phyloP scores from a whole-genome alignment of 2,113 vertebrate genomes.

The Raja brachyura region DNA sequence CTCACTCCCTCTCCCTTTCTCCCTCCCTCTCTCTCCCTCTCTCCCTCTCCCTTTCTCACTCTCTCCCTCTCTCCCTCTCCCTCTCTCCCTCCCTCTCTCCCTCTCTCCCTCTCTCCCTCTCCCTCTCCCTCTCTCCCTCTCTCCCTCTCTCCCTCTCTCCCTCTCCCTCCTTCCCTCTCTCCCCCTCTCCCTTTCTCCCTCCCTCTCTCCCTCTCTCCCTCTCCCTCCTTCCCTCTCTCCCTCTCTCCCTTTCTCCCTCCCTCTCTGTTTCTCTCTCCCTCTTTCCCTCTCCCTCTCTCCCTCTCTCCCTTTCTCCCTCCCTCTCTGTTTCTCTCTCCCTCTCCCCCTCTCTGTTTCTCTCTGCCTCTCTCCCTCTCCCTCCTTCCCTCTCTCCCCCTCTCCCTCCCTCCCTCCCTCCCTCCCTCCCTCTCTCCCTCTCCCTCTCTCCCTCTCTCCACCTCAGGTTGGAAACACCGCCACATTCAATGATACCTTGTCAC shows the following conservation, averaged over 20 bases:
- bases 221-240: too few relatives aligned
- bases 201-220: too few relatives aligned
- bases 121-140: not conserved
- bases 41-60: not conserved
- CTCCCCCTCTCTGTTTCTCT: not conserved
- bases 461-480: constrained; percentile 48
- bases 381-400: not conserved
- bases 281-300: too few relatives aligned
- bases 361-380: not conserved
- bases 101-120: not conserved
- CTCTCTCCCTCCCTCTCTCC: too few relatives aligned
- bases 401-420: not conserved
- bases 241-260: too few relatives aligned
- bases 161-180: too few relatives aligned
- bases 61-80: not conserved
- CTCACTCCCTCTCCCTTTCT: not conserved
- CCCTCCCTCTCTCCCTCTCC: not conserved
- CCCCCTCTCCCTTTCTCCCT: too few relatives aligned
- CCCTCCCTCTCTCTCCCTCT: not conserved
- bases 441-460: not conserved
- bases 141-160: not conserved
- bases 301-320: too few relatives aligned
- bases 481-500: constrained; percentile 53
- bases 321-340: not conserved
- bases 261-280: too few relatives aligned